phyloP scores from a whole-genome alignment of 2,797 vertebrate species.

The Sebastes minor region DNA sequence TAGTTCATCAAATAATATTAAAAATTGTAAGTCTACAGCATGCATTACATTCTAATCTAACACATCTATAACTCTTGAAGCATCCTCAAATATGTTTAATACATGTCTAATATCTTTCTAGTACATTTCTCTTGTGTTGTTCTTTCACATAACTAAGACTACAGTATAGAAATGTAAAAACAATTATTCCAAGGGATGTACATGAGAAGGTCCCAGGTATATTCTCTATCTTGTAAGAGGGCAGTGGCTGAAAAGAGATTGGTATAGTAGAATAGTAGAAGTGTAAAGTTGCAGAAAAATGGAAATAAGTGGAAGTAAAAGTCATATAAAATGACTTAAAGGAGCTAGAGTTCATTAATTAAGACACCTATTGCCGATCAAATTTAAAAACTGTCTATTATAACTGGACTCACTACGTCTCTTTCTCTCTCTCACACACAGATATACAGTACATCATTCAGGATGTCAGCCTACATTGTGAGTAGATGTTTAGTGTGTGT shows the following conservation, averaged over 20 bases:
- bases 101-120: no score
- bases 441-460: background rate
- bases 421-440: background rate
- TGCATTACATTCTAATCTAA: no score
- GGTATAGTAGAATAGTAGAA: background rate
- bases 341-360: background rate
- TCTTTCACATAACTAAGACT: no score
- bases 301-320: background rate
- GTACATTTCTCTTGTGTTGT: no score
- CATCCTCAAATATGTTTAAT: no score
- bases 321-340: background rate
- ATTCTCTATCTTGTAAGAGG: rapidly evolving
- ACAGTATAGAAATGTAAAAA: no score
- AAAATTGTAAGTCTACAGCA: no score
- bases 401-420: background rate
- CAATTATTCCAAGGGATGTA: no score
- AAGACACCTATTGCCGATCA: background rate
- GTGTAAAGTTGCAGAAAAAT: background rate
- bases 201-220: no score
- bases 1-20: no score
- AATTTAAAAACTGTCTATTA: slow-evolving; percentile 14
- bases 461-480: slow-evolving; percentile 40
- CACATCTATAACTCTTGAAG: no score
- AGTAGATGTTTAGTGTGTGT: slow-evolving; percentile 44
- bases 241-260: no score